Evolutionary conservation across 2,888 invertebrate genomes (phyloP).

Genomic region (Villa cingulata): DNA sequence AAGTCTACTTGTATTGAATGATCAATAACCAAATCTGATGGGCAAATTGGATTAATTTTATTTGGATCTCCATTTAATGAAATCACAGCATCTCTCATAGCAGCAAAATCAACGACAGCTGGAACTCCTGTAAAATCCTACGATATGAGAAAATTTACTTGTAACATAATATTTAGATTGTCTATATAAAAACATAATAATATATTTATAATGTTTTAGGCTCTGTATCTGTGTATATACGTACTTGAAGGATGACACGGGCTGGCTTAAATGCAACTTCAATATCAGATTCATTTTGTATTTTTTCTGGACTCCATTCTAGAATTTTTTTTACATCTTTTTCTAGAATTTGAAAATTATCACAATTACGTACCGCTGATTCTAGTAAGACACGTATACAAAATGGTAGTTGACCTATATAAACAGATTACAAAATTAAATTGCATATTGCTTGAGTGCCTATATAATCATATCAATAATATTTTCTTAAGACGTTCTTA

Average conservation of each 20-base stretch:
- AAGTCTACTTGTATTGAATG: conserved; percentile 97
- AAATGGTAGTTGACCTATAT: conserved; percentile 69
- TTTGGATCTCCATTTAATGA: conserved; percentile 75
- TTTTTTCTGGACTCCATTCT: conserved; percentile 56
- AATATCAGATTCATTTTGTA: conserved; percentile 42
- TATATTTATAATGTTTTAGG: too few relatives aligned
- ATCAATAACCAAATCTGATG: conserved; percentile 95
- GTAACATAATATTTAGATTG: not conserved
- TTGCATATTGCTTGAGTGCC: too few relatives aligned
- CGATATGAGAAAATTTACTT: conserved; percentile 1
- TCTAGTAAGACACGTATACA: conserved; percentile 87
- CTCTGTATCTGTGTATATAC: not conserved
- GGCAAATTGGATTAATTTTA: conserved; percentile 92
- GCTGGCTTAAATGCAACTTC: conserved; percentile 96
- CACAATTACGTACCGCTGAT: conserved; percentile 91
- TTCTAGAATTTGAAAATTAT: conserved; percentile 78
- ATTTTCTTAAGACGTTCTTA: too few relatives aligned
- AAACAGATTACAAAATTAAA: conserved; percentile 5
- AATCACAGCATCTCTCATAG: conserved; percentile 92
- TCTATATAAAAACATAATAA: not conserved
- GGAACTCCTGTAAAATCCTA: conserved; percentile 94
- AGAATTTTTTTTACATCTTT: conserved; percentile 80
- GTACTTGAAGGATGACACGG: conserved; percentile 85
- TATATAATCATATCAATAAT: conserved; percentile 7
- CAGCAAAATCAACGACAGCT: conserved; percentile 96